A percentile compares a stretch with the other conserved stretches of the same genome.
Conservation (phyloP, 2,888 invertebrate genomes). For the Sarcophaga caerulescens region DNA sequence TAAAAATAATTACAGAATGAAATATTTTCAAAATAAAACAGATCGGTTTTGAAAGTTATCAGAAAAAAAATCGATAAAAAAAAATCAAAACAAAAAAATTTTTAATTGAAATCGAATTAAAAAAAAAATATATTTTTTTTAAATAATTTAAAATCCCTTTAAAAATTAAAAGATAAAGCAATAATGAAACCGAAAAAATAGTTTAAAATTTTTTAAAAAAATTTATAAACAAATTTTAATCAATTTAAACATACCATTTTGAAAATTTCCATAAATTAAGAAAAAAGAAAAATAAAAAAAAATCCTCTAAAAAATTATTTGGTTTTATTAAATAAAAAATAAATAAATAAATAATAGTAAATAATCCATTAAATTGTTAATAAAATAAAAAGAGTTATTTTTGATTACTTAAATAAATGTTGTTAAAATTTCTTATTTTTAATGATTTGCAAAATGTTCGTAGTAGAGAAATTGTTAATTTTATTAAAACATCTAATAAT, state of each 20-base stretch:
- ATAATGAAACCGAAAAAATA: constrained; percentile 6
- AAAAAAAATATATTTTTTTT: neutral
- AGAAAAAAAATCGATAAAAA: constrained; percentile 38
- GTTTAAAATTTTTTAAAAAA: constrained; percentile 46
- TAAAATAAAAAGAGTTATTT: neutral
- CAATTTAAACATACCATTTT: constrained; percentile 67
- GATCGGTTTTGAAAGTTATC: constrained; percentile 5
- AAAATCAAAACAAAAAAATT: constrained; percentile 25
- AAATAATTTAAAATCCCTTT: constrained; percentile 14
- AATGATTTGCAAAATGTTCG: constrained; percentile 16
- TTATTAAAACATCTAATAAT: constrained; percentile 29
- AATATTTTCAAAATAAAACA: constrained; percentile 38
- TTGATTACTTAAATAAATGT: constrained; percentile 44
- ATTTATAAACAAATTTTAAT: constrained; percentile 20
- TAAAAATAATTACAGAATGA: too few species aligned
- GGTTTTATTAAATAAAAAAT: neutral
- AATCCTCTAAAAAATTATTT: neutral
- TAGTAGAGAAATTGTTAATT: constrained; percentile 17
- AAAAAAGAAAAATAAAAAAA: constrained; percentile 50
- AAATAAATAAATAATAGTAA: neutral
- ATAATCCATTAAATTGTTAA: constrained; percentile 3
- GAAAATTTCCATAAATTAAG: constrained; percentile 65
- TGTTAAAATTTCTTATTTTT: constrained; percentile 22
- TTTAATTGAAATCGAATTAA: neutral
- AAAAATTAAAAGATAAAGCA: constrained; percentile 23